phyloP scores from a whole-genome alignment of 2,888 invertebrate species.

The Plebejus melissa region DNA sequence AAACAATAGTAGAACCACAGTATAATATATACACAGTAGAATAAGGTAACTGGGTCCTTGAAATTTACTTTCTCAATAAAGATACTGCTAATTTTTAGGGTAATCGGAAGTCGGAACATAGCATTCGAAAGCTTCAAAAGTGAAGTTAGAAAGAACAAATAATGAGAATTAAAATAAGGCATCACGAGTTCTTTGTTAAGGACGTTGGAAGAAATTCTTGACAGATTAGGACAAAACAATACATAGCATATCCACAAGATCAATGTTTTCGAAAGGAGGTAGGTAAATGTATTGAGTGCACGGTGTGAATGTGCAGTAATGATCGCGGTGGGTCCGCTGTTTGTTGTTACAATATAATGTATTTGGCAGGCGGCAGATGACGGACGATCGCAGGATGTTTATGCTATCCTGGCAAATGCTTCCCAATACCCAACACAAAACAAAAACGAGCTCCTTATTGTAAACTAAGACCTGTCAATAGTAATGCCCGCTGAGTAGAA shows the following conservation, averaged over 20 bases:
- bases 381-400: slow-evolving; percentile 40
- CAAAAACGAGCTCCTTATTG: slow-evolving; percentile 29
- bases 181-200: too few relatives aligned
- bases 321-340: slow-evolving; percentile 40
- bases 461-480: neutral
- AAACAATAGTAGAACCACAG: neutral
- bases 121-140: too few relatives aligned
- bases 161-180: too few relatives aligned
- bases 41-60: neutral
- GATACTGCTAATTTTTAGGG: neutral
- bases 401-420: slow-evolving; percentile 35
- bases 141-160: too few relatives aligned
- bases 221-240: too few relatives aligned
- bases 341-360: slow-evolving; percentile 48
- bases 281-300: neutral
- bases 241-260: too few relatives aligned
- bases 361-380: slow-evolving; percentile 33
- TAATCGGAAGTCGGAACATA: too few relatives aligned
- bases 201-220: too few relatives aligned
- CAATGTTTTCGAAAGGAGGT: neutral
- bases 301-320: slow-evolving; percentile 4
- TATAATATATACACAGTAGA: neutral
- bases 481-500: neutral
- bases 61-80: neutral
- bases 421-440: slow-evolving; percentile 2